Base-by-base conservation (phyloP, 2,888 invertebrate genomes). In the Hirtodrosophila duncani region DNA sequence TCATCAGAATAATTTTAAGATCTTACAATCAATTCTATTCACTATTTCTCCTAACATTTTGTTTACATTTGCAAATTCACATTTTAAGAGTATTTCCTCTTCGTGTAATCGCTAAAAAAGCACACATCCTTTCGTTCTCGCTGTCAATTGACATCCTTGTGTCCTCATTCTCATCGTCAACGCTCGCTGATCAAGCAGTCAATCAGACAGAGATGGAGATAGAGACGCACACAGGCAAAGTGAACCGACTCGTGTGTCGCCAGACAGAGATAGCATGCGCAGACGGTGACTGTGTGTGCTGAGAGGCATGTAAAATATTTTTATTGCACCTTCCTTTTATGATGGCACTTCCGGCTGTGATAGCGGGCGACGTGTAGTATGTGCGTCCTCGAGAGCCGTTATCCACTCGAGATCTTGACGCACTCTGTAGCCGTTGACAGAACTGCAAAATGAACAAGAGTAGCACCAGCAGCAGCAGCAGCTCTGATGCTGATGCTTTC, bases 261-360 rank as follows among this genome's bases (percentile, higher is more conserved):
- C n/a, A 43, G 21, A 17, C 11, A 13, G 17, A 17, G 16, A 11
- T 7, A 17, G 6, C 3, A 10, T 3, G n/a, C 4, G 7, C 10
- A 1, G 16, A 3, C 14, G 9, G 9, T 10, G 23, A 13, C 18
- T 20, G 31, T 37, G 37, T 11, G 42, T 10, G 58, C 38, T 49
- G 43, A 46, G 51, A 51, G 60, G 68, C 71, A 62, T 79, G 71
- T 82, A 74, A 81, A 83, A 82, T 74, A 83, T 82, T 78, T 83
- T 83, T 83, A 83, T 83, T 83, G 84, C 83, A 83, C 83, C 84
- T 83, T 83, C 83, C 83, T 83, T 77, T 83, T 83, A 79, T 83
- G 70, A 69, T 68, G 75, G 80, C 78, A 82, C 82, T 83, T 83
- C 83, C 82, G 82, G 82, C 75, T 70, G 67, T 64, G 82, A 83